Evolutionary conservation across 2,888 invertebrate genomes (phyloP), one percentile per base, ranked within the genome.

Genomic region (Xiphydria camelus): DNA sequence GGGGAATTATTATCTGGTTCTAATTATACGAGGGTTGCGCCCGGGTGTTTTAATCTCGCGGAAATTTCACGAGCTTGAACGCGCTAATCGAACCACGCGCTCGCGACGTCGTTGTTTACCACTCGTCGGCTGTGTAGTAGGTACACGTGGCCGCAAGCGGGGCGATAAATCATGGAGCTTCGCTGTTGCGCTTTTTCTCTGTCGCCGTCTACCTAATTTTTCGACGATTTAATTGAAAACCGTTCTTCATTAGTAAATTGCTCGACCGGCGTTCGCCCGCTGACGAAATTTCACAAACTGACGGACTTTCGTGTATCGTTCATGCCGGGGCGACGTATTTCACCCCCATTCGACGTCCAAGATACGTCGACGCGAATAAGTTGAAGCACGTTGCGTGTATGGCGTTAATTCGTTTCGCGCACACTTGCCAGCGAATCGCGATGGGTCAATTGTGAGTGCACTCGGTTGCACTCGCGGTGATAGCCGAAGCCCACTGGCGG

Each of bases 381-480:
- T 66, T 66, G 54, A 66, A 65, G 64, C 63, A 64, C 63, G 64
- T 70, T 63, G 68, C 70, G 68, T 70, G 73, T 57, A 53, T 49
- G 50, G 58, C 59, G 64, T 70, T 68, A 70, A 71, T 73, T 70
- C 64, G 63, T 73, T 70, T 67, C 57, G 50, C 54, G 66, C 61
- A 68, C 68, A 68, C 69, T 70, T 68, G 68, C 55, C 49, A 55
- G 47, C 49, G 34, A 50, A 55, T 56, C 58, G 52, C 57, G 59
- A 65, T 57, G 62, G 52, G 51, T 64, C 61, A 65, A 64, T 64
- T 51, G 43, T 23, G 38, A n/a, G n/a, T n/a, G n/a, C n/a, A n/a
- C n/a, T n/a, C n/a, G n/a, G n/a, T n/a, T n/a, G n/a, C n/a, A n/a
- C n/a, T n/a, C n/a, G n/a, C n/a, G n/a, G n/a, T n/a, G n/a, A n/a